Conservation (phyloP, 1,140 invertebrate genomes). For the Caenorhabditis latens region DNA sequence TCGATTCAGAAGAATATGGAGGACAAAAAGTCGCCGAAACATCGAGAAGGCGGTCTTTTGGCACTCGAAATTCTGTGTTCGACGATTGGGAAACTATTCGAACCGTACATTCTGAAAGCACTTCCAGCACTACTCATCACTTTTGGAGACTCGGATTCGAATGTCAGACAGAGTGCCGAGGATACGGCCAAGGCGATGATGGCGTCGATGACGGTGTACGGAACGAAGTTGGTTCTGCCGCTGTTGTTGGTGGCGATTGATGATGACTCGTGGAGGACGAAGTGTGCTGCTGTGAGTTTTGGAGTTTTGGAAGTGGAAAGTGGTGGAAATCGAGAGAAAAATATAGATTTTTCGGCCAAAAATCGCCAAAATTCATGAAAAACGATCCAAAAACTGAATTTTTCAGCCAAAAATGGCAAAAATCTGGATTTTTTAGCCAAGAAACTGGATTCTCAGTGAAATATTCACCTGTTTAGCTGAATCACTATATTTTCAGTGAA, state of each 20-base stretch:
- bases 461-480: too few relatives aligned
- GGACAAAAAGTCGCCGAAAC: constrained; percentile 57
- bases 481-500: too few relatives aligned
- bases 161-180: constrained; percentile 85
- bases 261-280: constrained; percentile 98
- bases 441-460: too few relatives aligned
- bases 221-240: constrained; percentile 91
- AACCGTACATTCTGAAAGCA: constrained; percentile 97
- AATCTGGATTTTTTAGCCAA: too few relatives aligned
- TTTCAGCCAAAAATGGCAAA: too few relatives aligned
- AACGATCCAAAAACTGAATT: too few relatives aligned
- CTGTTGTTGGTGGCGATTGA: constrained; percentile 83
- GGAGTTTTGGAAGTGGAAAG: background rate
- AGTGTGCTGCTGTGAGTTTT: constrained; percentile 85
- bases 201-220: constrained; percentile 94
- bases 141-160: constrained; percentile 92
- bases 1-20: constrained; percentile 56
- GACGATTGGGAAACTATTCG: constrained; percentile 84
- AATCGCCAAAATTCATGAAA: too few relatives aligned
- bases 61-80: constrained; percentile 95
- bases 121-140: constrained; percentile 93
- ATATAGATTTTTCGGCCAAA: too few relatives aligned
- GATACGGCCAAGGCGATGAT: constrained; percentile 89
- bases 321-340: too few relatives aligned
- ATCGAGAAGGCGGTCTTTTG: constrained; percentile 90